Evolutionary conservation across 2,797 vertebrate species (phyloP), one percentile per base, ranked within the genome.

Genomic region (Choloepus didactylus): DNA sequence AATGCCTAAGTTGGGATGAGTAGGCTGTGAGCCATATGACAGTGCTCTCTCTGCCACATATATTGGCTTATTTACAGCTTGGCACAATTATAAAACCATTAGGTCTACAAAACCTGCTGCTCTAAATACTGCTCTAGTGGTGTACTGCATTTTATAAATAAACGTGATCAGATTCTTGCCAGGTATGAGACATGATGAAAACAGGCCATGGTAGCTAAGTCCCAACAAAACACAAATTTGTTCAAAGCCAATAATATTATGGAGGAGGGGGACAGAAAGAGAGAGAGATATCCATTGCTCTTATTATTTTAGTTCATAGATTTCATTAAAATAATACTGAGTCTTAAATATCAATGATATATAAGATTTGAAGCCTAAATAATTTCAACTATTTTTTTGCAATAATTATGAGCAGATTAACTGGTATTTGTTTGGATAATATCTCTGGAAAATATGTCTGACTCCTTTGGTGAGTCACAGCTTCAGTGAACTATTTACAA

Each of bases 31-130:
- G 82, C 46, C 0, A 3, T 62, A 95, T 93, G 77, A 59, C 85
- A 0, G 15, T 41, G 51, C 69, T 95, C 23, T 83, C 46, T 62
- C 95, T 96, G 67, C 67, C 91, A 67, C 82, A 87, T 46, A 81
- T 80, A 49, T 93, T 96, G 72, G 81, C 87, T 97, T 89, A 91
- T 70, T 95, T 94, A 66, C 90, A 89, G 79, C 87, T 82, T 96
- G 83, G 91, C 95, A 96, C 93, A 94, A 75, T 80, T 92, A 44
- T 46, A 86, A 96, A 93, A 91, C 92, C 84, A 82, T 76, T 95
- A 93, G 19, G 89, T 49, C 46, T 49, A 67, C 35, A 84, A 84
- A 77, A 38, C 41, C 90, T 23, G 0, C 9, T 35, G 6, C 44
- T n/a, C 72, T 92, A 95, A 95, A 94, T 1, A 0, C 7, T 73